Percentiles rank a stretch among this genome's conserved stretches.
Conservation (phyloP, 2,113 vertebrate species). For the Chinchilla lanigera region DNA sequence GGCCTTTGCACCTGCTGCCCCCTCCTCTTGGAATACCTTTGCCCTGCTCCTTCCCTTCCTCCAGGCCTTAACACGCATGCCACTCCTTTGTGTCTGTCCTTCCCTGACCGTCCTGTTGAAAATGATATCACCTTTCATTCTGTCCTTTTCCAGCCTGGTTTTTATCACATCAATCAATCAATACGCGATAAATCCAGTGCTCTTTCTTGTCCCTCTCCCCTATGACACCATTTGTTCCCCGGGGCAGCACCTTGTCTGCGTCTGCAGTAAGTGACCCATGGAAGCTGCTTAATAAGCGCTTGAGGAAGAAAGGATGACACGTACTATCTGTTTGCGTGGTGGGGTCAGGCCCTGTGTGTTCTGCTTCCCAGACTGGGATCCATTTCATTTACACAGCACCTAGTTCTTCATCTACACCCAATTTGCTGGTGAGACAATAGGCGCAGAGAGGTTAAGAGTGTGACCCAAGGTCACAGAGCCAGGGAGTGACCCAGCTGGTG, state of each 20-base stretch:
- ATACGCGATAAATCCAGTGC: not conserved
- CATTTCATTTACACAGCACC: not conserved
- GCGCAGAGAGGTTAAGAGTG: not conserved
- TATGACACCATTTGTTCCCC: not conserved
- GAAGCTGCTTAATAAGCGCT: not conserved
- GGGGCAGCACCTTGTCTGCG: not conserved
- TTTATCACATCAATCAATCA: no score
- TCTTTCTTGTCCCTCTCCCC: not conserved
- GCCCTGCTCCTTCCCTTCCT: not conserved
- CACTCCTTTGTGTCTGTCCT: not conserved
- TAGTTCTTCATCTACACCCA: no score
- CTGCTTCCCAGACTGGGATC: not conserved
- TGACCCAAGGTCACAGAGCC: not conserved
- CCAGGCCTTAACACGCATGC: no score
- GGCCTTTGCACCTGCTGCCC: not conserved
- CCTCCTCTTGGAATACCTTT: not conserved
- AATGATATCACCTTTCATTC: not conserved
- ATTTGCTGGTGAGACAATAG: not conserved
- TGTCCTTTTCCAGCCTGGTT: not conserved
- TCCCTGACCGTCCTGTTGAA: not conserved
- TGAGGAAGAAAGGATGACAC: not conserved
- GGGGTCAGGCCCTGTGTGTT: not conserved
- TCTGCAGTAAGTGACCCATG: not conserved
- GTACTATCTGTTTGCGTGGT: accelerated
- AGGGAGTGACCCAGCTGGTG: not conserved